phyloP scores from a whole-genome alignment of 2,113 vertebrate species.

The Gobio gobio region DNA sequence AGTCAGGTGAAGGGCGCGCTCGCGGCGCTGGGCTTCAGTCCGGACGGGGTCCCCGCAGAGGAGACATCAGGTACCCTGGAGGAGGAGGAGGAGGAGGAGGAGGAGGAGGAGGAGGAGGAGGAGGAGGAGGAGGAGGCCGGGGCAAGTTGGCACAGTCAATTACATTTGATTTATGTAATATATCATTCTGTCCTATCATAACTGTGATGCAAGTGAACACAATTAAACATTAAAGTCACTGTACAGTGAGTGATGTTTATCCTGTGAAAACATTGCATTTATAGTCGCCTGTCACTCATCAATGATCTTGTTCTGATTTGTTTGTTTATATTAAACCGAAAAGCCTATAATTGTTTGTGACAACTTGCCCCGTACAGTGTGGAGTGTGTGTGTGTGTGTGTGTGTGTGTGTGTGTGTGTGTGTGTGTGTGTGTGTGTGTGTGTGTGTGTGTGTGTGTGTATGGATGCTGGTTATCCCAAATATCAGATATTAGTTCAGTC shows the following conservation, averaged over 20 bases:
- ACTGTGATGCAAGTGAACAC: background rate
- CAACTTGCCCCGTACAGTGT: background rate
- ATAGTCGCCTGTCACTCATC: background rate
- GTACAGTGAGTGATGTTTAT: too few species aligned
- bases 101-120: constrained; percentile 46
- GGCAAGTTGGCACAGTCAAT: background rate
- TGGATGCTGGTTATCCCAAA: too few species aligned
- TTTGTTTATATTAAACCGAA: background rate
- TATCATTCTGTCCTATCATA: background rate
- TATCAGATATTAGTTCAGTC: too few species aligned
- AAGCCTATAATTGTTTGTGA: background rate
- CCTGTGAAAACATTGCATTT: background rate
- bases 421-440: background rate
- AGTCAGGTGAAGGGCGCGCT: constrained; percentile 87
- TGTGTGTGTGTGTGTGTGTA: background rate
- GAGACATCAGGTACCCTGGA: constrained; percentile 88
- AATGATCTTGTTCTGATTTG: background rate
- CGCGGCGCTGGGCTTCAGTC: constrained; percentile 86
- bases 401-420: background rate
- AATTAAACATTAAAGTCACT: too few species aligned
- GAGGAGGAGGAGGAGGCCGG: constrained; percentile 24
- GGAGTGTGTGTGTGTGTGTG: background rate
- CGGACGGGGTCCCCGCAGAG: constrained; percentile 85
- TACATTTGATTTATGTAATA: background rate
- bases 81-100: constrained; percentile 46